Evolutionary conservation across 92 coral and sea anemone species (phyloP).

Genomic region (Hydrozoanthus gracilis): DNA sequence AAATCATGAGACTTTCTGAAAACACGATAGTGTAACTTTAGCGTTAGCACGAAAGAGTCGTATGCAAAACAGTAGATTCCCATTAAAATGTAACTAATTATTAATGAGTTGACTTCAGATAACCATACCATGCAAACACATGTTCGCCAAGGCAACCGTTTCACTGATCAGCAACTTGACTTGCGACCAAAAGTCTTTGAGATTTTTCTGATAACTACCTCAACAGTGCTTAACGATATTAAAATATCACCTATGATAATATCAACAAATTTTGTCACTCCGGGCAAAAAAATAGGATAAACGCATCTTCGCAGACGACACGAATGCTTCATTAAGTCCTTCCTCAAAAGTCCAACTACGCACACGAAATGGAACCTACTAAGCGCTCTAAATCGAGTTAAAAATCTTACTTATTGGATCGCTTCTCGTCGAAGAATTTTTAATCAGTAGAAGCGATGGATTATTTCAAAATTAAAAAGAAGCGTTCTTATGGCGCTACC

Average conservation of each 20-base stretch:
- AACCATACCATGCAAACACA: conserved; percentile 21
- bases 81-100: conserved; percentile 35
- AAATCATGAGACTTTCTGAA: not conserved
- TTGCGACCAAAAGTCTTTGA: conserved; percentile 38
- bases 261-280: not conserved
- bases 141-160: conserved; percentile 45
- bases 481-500: too few relatives aligned
- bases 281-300: too few relatives aligned
- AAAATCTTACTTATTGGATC: too few relatives aligned
- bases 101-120: conserved; percentile 14
- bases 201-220: not conserved
- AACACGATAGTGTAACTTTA: conserved; percentile 5
- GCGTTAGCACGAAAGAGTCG: conserved; percentile 12
- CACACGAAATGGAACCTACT: not conserved
- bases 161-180: conserved; percentile 32
- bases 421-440: too few relatives aligned
- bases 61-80: conserved; percentile 31
- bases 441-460: too few relatives aligned
- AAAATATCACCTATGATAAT: not conserved
- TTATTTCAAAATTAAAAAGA: too few relatives aligned
- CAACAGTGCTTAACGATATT: not conserved
- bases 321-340: not conserved
- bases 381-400: too few relatives aligned
- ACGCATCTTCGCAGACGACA: not conserved
- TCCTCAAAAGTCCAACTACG: not conserved